A percentile compares a stretch with the other conserved stretches of the same genome.
phyloP scores from a whole-genome alignment of 2,113 vertebrate genomes.

The Falco punctatus region DNA sequence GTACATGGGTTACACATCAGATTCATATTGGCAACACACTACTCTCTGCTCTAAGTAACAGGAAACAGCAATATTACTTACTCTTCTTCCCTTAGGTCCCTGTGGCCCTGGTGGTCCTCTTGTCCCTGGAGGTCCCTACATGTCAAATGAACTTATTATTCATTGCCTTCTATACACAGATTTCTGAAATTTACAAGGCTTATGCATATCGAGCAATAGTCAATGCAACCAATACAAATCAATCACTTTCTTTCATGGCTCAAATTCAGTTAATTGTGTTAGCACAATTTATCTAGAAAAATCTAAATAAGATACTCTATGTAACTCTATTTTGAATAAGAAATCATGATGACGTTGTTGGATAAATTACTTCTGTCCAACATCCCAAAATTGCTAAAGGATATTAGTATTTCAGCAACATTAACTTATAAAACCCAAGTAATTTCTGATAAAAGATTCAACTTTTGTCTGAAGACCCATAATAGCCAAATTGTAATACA shows the following conservation, averaged over 20 bases:
- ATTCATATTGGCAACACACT: background rate
- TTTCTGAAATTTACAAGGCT: background rate
- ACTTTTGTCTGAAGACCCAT: background rate
- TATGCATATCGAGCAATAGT: background rate
- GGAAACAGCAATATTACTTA: slow-evolving; percentile 71
- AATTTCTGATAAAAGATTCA: background rate
- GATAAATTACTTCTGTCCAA: background rate
- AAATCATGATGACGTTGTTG: background rate
- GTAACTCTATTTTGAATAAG: background rate
- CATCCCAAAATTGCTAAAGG: background rate
- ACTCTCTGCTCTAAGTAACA: background rate
- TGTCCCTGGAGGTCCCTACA: slow-evolving; percentile 84
- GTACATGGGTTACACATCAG: background rate
- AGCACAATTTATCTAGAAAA: background rate
- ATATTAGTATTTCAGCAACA: background rate
- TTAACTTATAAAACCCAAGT: background rate
- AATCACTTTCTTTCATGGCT: background rate
- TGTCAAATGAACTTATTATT: slow-evolving; percentile 11
- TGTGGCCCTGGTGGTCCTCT: slow-evolving; percentile 83
- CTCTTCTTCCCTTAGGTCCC: slow-evolving; percentile 89
- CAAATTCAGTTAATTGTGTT: background rate
- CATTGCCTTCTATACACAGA: background rate
- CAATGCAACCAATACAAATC: background rate
- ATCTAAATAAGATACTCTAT: background rate
- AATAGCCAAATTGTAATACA: background rate